Percentiles rank a stretch among this genome's conserved stretches.
Evolutionary conservation across 2,113 vertebrate species (phyloP).

Genomic region (Dromiciops gliroides): DNA sequence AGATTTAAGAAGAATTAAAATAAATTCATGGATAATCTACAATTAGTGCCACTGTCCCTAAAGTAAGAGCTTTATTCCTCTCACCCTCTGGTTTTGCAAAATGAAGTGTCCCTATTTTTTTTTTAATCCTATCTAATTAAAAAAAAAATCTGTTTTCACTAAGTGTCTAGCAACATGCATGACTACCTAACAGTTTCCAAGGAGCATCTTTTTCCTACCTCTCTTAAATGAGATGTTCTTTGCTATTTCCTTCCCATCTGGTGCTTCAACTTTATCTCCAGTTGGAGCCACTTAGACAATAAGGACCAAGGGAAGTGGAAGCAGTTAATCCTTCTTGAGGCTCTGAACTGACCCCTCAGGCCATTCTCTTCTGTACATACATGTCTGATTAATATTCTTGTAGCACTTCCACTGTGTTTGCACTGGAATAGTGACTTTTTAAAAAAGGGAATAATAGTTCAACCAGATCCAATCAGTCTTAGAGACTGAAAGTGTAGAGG

Average conservation of each 20-base stretch:
- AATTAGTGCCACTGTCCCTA: background rate
- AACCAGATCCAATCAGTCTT: slow-evolving; percentile 38
- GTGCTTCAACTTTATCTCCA: slow-evolving; percentile 9
- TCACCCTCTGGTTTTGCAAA: background rate
- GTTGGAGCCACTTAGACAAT: background rate
- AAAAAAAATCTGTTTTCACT: background rate
- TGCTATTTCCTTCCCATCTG: background rate
- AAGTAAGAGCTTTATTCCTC: background rate
- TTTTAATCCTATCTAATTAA: background rate
- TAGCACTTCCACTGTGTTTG: slow-evolving; percentile 34
- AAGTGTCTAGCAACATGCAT: background rate
- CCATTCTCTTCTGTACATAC: slow-evolving; percentile 6
- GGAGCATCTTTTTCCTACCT: slow-evolving; percentile 14
- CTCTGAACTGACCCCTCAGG: slow-evolving; percentile 7
- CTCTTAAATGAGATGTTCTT: slow-evolving; percentile 2
- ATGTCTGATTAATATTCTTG: slow-evolving; percentile 14
- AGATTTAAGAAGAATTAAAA: background rate
- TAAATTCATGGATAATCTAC: background rate
- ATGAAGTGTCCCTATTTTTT: background rate
- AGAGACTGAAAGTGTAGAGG: background rate
- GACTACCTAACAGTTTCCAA: background rate
- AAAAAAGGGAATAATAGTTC: slow-evolving; percentile 13
- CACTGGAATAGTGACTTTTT: slow-evolving; percentile 29
- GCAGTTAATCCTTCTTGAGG: slow-evolving; percentile 21
- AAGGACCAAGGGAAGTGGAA: slow-evolving; percentile 37